Conservation (phyloP, 1,140 invertebrate genomes). For the Apis mellifera region Amel_HAv3.1 CM009940.2:400001-400500, state of each 20-base stretch:
- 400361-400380: constrained; percentile 41
- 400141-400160: constrained; percentile 2
- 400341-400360: constrained; percentile 14
- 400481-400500: constrained; percentile 63
- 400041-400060: neutral
- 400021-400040: neutral
- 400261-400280: constrained; percentile 75
- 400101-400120: constrained; percentile 30
- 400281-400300: constrained; percentile 64
- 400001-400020: neutral
- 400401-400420: constrained; percentile 42
- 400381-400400: constrained; percentile 71
- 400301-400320: constrained; percentile 59
- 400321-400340: constrained; percentile 24
- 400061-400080: neutral
- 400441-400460: constrained; percentile 70
- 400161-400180: constrained; percentile 64
- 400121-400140: neutral
- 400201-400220: constrained; percentile 82
- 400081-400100: constrained; percentile 30
- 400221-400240: constrained; percentile 80
- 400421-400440: constrained; percentile 71
- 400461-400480: constrained; percentile 72
- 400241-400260: constrained; percentile 81
- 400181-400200: constrained; percentile 71